phyloP scores from a whole-genome alignment of 2,113 vertebrate genomes.

The Sula dactylatra region DNA sequence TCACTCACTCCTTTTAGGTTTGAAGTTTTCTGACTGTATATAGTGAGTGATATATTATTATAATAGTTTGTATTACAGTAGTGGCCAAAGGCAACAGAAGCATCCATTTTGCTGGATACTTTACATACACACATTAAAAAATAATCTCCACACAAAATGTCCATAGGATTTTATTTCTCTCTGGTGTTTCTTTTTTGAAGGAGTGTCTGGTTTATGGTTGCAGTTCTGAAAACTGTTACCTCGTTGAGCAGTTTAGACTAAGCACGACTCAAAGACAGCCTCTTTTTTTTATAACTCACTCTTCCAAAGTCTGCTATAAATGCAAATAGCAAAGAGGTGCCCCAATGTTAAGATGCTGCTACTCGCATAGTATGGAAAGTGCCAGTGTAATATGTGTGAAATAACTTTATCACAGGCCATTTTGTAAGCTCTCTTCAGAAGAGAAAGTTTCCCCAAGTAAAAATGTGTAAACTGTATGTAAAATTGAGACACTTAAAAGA shows the following conservation, averaged over 20 bases:
- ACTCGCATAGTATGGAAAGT: constrained; percentile 42
- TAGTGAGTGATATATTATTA: not conserved
- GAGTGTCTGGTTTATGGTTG: constrained; percentile 31
- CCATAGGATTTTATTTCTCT: not conserved
- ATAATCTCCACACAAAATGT: not conserved
- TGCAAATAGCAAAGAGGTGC: constrained; percentile 46
- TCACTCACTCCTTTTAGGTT: not conserved
- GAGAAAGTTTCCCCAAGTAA: constrained; percentile 47
- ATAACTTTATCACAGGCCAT: constrained; percentile 43
- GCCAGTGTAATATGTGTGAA: constrained; percentile 63
- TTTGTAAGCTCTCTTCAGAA: constrained; percentile 51
- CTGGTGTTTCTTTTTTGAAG: not conserved
- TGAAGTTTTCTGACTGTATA: not conserved
- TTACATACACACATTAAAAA: not conserved
- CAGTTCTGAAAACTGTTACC: constrained; percentile 38
- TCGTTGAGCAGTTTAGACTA: not conserved
- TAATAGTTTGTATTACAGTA: not conserved
- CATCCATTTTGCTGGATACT: not conserved
- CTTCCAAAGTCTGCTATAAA: constrained; percentile 70
- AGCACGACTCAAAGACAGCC: constrained; percentile 48
- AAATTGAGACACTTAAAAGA: not conserved
- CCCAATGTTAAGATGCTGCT: constrained; percentile 66
- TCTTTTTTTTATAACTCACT: constrained; percentile 57
- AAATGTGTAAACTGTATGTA: constrained; percentile 32
- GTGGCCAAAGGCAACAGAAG: not conserved